Base-by-base conservation (phyloP, 2,113 vertebrate genomes). In the Misgurnus mizolepis region DNA sequence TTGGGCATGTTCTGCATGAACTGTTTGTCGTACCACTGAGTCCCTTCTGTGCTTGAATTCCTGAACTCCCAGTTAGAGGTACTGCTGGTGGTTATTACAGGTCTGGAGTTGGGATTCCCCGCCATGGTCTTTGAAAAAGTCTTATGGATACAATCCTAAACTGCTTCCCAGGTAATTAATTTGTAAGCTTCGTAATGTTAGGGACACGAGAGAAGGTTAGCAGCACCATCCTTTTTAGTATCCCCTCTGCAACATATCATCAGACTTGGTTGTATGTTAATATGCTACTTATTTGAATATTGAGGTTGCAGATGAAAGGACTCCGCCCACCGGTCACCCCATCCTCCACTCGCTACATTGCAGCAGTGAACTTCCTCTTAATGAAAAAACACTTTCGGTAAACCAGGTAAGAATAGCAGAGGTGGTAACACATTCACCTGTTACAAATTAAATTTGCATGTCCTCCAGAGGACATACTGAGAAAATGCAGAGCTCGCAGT, bases 31-130 rank as follows among this genome's bases (percentile, higher is more conserved):
- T 85, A 77, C 17, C 66, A 56, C 34, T 40, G 60, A 1, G 80
- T 50, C 10, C 47, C 61, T 14, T 53, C 50, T 8, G 40, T 47
- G 10, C 58, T 65, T 3, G 70, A 58, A 68, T 73, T 61, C 34
- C 69, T 67, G 12, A 12, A 76, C 17, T 83, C 77, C 45, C 49
- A n/a, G 55, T 58, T 53, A 4, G 68, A 17, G 43, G 49, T 72
- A 27, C 70, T 77, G 41, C 10, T 56, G 27, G 67, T 82, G 39
- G 84, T 76, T 39, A 78, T 67, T 27, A 81, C 68, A 39, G 73
- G 39, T 11, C 22, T 62, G 15, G 71, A 60, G 40, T 68, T 67
- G 3, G 61, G 22, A 41, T 81, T 62, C 49, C 78, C 84, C 34
- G 67, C 72, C 84, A 85, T 85, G 7, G 56, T 60, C 27, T 39